phyloP scores from a whole-genome alignment of 2,888 invertebrate genomes.

The Myopa testacea region DNA sequence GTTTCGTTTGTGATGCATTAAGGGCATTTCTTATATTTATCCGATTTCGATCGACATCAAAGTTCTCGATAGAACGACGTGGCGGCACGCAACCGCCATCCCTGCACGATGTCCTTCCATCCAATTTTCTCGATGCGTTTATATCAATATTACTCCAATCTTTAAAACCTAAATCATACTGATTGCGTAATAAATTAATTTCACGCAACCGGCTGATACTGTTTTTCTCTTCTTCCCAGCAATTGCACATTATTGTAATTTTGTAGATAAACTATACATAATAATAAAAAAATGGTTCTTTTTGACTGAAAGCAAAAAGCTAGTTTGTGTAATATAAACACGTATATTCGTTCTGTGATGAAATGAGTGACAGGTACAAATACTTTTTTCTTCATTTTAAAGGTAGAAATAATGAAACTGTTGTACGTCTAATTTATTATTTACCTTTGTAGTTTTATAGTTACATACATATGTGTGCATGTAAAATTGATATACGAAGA shows the following conservation, averaged over 20 bases:
- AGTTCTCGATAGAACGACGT: too few relatives aligned
- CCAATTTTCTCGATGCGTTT: not conserved
- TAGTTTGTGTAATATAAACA: not conserved
- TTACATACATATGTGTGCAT: too few relatives aligned
- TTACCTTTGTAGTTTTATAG: not conserved
- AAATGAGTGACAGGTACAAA: not conserved
- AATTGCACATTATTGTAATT: constrained; percentile 11
- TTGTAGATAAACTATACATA: not conserved
- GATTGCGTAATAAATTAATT: constrained; percentile 1
- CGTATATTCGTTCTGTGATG: not conserved
- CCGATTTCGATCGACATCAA: too few relatives aligned
- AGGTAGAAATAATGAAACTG: not conserved
- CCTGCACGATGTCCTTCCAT: not conserved
- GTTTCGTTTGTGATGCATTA: too few relatives aligned
- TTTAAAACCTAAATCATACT: not conserved
- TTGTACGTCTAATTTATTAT: not conserved
- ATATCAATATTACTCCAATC: not conserved
- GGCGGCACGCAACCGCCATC: not conserved
- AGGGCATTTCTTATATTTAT: too few relatives aligned
- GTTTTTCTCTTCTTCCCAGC: not conserved
- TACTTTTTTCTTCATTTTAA: not conserved
- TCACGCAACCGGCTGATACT: not conserved
- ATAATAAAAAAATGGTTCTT: not conserved
- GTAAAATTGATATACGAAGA: too few relatives aligned
- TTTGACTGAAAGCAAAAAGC: not conserved